These are phyloP conservation scores for Drosophila ercepeae DNA, from an alignment of 1,140 invertebrate genomes.

Conservation along the genomic window DNA sequence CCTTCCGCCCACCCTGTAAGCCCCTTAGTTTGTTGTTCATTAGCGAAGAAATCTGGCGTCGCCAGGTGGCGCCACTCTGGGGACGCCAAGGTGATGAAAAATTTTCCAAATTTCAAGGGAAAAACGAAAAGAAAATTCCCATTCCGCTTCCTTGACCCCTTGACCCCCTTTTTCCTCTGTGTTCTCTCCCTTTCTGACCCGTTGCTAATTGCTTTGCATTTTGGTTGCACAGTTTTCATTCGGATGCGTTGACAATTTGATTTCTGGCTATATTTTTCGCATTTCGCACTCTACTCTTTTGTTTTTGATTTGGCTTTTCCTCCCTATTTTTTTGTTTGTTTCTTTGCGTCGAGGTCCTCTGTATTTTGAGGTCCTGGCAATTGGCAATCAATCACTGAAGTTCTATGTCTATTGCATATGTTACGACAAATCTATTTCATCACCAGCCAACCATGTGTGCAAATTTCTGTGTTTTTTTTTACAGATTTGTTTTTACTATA, in stretches of 20 bases:
- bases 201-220: conserved; percentile 38
- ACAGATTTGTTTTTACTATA: too few species aligned
- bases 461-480: not conserved
- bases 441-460: not conserved
- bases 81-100: conserved; percentile 18
- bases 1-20: not conserved
- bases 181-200: not conserved
- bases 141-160: conserved; percentile 7
- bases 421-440: conserved; percentile 43
- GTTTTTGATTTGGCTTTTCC: not conserved
- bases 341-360: not conserved
- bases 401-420: conserved; percentile 38
- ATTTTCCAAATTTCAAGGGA: conserved; percentile 2
- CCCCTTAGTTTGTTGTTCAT: conserved; percentile 72
- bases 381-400: conserved; percentile 60
- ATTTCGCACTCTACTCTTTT: conserved; percentile 39
- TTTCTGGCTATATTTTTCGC: conserved; percentile 71
- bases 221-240: conserved; percentile 9
- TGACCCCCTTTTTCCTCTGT: too few species aligned
- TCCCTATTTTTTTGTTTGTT: not conserved
- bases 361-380: conserved; percentile 2
- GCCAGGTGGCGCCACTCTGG: conserved; percentile 26
- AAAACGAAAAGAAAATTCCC: conserved; percentile 14
- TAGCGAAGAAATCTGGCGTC: conserved; percentile 46
- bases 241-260: conserved; percentile 62